Evolutionary conservation across 2,797 vertebrate species (phyloP).

Genomic region (Pipistrellus pipistrellus): DNA sequence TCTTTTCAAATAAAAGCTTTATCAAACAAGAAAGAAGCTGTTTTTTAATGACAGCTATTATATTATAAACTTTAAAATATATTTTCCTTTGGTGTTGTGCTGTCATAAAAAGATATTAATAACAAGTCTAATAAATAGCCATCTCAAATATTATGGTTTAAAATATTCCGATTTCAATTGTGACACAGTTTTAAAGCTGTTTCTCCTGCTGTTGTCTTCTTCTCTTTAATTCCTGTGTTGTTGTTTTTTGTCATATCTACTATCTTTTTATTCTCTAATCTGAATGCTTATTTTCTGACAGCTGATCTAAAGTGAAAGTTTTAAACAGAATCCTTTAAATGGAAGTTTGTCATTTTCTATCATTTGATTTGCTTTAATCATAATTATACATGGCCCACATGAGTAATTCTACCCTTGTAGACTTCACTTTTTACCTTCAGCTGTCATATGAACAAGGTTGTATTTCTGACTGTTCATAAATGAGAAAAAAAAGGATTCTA

Average conservation of each 20-base stretch:
- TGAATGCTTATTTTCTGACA: conserved; percentile 28
- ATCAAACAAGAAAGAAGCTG: not conserved
- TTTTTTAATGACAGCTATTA: not conserved
- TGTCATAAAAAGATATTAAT: not conserved
- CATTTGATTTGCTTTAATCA: conserved; percentile 34
- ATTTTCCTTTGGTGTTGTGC: not conserved
- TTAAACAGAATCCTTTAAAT: conserved; percentile 31
- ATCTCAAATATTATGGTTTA: conserved; percentile 5
- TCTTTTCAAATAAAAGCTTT: not conserved
- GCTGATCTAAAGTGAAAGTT: not conserved
- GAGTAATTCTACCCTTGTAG: not conserved
- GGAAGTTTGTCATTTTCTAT: not conserved
- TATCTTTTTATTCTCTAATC: not conserved
- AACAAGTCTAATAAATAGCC: not conserved
- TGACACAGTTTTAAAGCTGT: conserved; percentile 39
- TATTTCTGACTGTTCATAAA: not conserved
- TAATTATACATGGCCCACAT: not conserved
- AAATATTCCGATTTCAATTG: not conserved
- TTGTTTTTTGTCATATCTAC: not conserved
- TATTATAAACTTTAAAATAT: conserved; percentile 17
- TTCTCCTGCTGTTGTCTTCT: not conserved
- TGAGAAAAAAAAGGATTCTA: not conserved
- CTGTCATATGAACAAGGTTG: not conserved
- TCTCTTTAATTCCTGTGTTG: not conserved
- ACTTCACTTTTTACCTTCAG: not conserved